phyloP scores from a whole-genome alignment of 2,797 vertebrate genomes.

The Phataginus tricuspis region DNA sequence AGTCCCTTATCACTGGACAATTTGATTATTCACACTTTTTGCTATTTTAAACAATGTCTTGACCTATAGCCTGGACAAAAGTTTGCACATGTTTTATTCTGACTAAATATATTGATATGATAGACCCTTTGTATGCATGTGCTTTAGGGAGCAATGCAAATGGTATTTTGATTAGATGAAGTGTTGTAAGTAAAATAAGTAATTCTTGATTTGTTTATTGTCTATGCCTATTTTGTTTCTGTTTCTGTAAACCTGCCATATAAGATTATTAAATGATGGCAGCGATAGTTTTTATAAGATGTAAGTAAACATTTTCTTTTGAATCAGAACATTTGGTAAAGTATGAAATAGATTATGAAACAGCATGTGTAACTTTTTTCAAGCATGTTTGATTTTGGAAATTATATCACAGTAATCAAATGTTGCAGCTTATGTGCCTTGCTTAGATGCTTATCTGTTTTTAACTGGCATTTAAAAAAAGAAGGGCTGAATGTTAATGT shows the following conservation, averaged over 20 bases:
- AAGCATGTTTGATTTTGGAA: slow-evolving; percentile 52
- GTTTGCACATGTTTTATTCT: slow-evolving; percentile 52
- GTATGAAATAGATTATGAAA: slow-evolving; percentile 43
- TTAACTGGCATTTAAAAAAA: slow-evolving; percentile 55
- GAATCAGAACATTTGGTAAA: slow-evolving; percentile 51
- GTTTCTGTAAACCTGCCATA: slow-evolving; percentile 31
- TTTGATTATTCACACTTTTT: not conserved
- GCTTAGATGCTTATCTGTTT: slow-evolving; percentile 47
- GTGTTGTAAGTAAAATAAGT: slow-evolving; percentile 53
- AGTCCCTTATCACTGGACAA: not conserved
- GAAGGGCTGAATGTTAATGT: slow-evolving; percentile 13
- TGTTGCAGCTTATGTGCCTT: slow-evolving; percentile 46
- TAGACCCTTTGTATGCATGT: slow-evolving; percentile 22
- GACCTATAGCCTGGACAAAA: slow-evolving; percentile 8
- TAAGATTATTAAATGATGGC: slow-evolving; percentile 58
- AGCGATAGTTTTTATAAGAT: slow-evolving; percentile 49
- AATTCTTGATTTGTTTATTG: slow-evolving; percentile 50
- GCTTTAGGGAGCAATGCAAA: slow-evolving; percentile 1
- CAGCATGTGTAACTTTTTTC: slow-evolving; percentile 27
- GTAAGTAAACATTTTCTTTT: slow-evolving; percentile 41
- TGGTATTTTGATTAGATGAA: slow-evolving; percentile 44
- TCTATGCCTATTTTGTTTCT: slow-evolving; percentile 54
- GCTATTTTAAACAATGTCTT: slow-evolving; percentile 49
- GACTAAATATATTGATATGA: slow-evolving; percentile 32
- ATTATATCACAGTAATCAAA: slow-evolving; percentile 18